These are phyloP conservation scores for Galerucella pusilla DNA, from an alignment of 2,888 invertebrate species.

Conservation along the genomic window DNA sequence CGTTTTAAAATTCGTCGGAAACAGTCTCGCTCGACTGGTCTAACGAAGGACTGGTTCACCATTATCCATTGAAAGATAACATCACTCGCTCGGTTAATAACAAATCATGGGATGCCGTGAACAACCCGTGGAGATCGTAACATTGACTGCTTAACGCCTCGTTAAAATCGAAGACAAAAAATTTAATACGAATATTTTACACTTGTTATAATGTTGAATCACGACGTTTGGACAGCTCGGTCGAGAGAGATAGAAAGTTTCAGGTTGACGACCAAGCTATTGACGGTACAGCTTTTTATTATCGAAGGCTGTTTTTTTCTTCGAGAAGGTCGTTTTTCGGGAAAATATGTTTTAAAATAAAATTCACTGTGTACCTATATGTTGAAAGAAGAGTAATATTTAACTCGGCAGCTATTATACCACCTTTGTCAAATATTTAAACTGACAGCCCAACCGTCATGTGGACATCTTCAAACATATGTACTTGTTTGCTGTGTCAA, in stretches of 20 bases:
- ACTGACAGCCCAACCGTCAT: slow-evolving; percentile 45
- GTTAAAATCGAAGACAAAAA: slow-evolving; percentile 54
- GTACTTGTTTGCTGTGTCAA: slow-evolving; percentile 43
- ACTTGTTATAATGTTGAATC: slow-evolving; percentile 54
- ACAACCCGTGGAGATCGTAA: slow-evolving; percentile 54
- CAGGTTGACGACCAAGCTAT: slow-evolving; percentile 18
- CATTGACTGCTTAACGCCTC: slow-evolving; percentile 55
- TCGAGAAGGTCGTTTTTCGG: not conserved
- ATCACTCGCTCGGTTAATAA: slow-evolving; percentile 45
- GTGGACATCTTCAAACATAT: slow-evolving; percentile 38
- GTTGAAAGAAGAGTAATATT: slow-evolving; percentile 31
- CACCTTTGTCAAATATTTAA: slow-evolving; percentile 44
- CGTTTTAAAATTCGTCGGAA: not conserved
- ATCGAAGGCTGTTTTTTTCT: slow-evolving; percentile 9
- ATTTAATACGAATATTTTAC: slow-evolving; percentile 59
- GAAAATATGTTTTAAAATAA: not conserved
- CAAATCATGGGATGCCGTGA: slow-evolving; percentile 51
- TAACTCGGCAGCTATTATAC: slow-evolving; percentile 39
- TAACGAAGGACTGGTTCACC: slow-evolving; percentile 23
- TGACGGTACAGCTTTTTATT: slow-evolving; percentile 3
- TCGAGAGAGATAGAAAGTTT: not conserved
- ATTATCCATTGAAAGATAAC: slow-evolving; percentile 49
- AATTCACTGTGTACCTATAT: slow-evolving; percentile 5
- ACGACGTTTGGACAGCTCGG: slow-evolving; percentile 40
- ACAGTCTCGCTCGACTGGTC: slow-evolving; percentile 20